Evolutionary conservation across 2,797 vertebrate genomes (phyloP).

Genomic region (Protosalanx chinensis): DNA sequence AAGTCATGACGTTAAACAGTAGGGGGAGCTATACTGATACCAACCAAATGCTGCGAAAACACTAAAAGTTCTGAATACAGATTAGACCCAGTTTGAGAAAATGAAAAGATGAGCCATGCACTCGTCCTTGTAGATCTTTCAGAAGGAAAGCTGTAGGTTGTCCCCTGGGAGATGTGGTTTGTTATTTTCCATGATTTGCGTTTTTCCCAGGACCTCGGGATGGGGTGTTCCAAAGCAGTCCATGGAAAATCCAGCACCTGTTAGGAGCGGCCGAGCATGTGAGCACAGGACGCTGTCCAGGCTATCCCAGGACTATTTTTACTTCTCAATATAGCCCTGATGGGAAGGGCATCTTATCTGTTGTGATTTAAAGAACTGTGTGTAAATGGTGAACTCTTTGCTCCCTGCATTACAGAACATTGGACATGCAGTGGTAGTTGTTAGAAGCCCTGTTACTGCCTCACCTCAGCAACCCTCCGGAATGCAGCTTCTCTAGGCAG

Average conservation of each 20-base stretch:
- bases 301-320: constrained; percentile 32
- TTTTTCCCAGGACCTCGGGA: constrained; percentile 52
- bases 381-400: constrained; percentile 10
- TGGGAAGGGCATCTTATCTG: constrained; percentile 22
- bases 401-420: not conserved
- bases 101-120: constrained; percentile 10
- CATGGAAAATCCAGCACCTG: constrained; percentile 58
- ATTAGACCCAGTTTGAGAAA: not conserved
- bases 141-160: constrained; percentile 37
- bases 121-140: constrained; percentile 7
- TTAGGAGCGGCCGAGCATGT: constrained; percentile 27
- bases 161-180: constrained; percentile 41
- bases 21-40: constrained; percentile 45
- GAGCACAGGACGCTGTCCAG: constrained; percentile 31
- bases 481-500: constrained; percentile 43
- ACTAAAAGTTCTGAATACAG: no score
- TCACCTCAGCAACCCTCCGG: constrained; percentile 48
- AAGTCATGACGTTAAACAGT: constrained; percentile 18
- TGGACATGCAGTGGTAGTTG: constrained; percentile 18
- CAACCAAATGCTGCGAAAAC: not conserved
- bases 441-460: constrained; percentile 24
- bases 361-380: constrained; percentile 9
- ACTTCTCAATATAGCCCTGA: constrained; percentile 22
- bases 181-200: constrained; percentile 51
- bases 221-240: constrained; percentile 48